phyloP scores from a whole-genome alignment of 2,797 vertebrate species.

The Clarias fuscus region DNA sequence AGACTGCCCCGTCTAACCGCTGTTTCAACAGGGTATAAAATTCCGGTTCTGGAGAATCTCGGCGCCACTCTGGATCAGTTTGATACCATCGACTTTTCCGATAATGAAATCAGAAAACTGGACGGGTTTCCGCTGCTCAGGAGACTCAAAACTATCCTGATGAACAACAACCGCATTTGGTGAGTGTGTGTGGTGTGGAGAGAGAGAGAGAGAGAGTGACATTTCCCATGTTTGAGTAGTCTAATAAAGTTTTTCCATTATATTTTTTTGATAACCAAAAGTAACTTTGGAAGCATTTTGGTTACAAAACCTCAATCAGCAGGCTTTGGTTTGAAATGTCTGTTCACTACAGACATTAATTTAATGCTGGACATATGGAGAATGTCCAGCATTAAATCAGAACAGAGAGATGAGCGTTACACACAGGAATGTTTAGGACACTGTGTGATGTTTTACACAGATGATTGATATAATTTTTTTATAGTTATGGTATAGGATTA shows the following conservation, averaged over 20 bases:
- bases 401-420: background rate
- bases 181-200: constrained; percentile 59
- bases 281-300: no score
- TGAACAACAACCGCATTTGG: constrained; percentile 98
- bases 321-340: no score
- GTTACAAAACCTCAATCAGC: no score
- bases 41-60: constrained; percentile 93
- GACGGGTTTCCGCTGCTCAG: constrained; percentile 91
- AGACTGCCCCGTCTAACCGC: background rate
- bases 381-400: no score
- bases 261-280: no score
- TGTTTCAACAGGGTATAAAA: constrained; percentile 85
- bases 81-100: constrained; percentile 94
- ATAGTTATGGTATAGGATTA: no score
- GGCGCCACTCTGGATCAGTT: constrained; percentile 96
- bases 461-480: background rate
- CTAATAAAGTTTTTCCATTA: no score
- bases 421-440: background rate
- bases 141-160: constrained; percentile 87
- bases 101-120: constrained; percentile 93
- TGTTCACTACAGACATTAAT: no score
- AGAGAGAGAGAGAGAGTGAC: background rate
- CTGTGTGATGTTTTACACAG: background rate
- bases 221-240: no score
- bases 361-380: no score